A percentile compares a stretch with the other conserved stretches of the same genome.
Conservation (phyloP, 1,140 invertebrate genomes). For the Dreissena polymorpha region DNA sequence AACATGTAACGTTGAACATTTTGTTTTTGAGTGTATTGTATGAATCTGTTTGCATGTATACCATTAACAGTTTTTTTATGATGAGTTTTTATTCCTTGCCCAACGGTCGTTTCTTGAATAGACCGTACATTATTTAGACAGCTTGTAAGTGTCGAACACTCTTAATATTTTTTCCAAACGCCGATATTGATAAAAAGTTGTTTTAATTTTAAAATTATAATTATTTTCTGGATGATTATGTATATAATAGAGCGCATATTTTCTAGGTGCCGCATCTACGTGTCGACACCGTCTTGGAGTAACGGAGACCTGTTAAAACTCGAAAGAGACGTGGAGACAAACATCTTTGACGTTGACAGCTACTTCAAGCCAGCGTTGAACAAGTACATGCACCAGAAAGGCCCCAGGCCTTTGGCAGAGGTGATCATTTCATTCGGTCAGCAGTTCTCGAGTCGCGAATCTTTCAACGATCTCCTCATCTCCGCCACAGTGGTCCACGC, state of each 20-base stretch:
- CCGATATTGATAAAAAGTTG: no score
- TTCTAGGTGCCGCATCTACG: conserved; percentile 59
- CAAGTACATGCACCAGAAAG: conserved; percentile 39
- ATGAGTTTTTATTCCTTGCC: no score
- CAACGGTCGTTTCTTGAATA: no score
- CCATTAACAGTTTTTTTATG: no score
- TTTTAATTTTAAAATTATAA: no score
- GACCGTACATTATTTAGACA: no score
- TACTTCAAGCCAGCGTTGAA: conserved; percentile 59
- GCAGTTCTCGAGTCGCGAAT: conserved; percentile 43
- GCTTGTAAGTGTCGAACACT: no score
- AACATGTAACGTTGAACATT: no score
- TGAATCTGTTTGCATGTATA: no score
- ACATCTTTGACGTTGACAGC: conserved; percentile 61
- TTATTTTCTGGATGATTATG: no score
- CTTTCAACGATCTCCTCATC: conserved; percentile 56
- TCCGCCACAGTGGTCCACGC: conserved; percentile 56
- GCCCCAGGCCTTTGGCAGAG: conserved; percentile 57
- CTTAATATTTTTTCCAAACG: no score
- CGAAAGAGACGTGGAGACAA: conserved; percentile 51
- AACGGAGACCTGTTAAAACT: conserved; percentile 50
- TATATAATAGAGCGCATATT: background rate
- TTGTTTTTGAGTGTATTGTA: no score
- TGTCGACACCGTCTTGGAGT: conserved; percentile 33
- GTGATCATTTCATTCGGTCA: conserved; percentile 64